Evolutionary conservation across 1,140 invertebrate genomes (phyloP).

Genomic region (Scaptodrosophila lebanonensis): DNA sequence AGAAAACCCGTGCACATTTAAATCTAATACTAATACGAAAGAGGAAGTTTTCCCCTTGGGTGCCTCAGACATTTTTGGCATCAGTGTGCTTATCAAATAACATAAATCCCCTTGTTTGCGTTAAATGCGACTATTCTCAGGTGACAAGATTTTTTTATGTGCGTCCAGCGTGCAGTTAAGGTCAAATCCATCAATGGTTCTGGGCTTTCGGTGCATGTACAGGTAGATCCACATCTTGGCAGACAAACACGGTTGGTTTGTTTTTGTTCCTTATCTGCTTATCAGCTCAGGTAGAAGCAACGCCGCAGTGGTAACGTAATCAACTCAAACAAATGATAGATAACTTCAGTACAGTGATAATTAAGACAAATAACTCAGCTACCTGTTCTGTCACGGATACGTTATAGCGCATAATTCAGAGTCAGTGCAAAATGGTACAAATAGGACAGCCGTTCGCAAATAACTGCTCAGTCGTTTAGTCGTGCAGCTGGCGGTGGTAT

Average conservation of each 20-base stretch:
- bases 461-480: conserved; percentile 4
- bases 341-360: conserved; percentile 38
- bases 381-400: conserved; percentile 10
- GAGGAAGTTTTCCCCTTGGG: no score
- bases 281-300: conserved; percentile 33
- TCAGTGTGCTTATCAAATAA: no score
- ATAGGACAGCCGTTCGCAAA: conserved; percentile 5
- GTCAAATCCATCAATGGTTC: conserved; percentile 6
- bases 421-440: conserved; percentile 18
- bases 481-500: conserved; percentile 6
- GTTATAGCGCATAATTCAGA: no score
- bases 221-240: neutral
- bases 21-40: no score
- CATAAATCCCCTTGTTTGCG: no score
- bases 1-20: no score
- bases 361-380: conserved; percentile 33
- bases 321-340: conserved; percentile 43
- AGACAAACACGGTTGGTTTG: conserved; percentile 1
- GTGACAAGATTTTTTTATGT: no score
- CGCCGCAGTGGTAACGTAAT: conserved; percentile 57
- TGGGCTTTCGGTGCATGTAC: no score
- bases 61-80: no score
- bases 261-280: conserved; percentile 15
- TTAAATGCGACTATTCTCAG: no score
- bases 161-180: no score